phyloP scores from a whole-genome alignment of 2,113 vertebrate genomes.

The Nibea coibor region DNA sequence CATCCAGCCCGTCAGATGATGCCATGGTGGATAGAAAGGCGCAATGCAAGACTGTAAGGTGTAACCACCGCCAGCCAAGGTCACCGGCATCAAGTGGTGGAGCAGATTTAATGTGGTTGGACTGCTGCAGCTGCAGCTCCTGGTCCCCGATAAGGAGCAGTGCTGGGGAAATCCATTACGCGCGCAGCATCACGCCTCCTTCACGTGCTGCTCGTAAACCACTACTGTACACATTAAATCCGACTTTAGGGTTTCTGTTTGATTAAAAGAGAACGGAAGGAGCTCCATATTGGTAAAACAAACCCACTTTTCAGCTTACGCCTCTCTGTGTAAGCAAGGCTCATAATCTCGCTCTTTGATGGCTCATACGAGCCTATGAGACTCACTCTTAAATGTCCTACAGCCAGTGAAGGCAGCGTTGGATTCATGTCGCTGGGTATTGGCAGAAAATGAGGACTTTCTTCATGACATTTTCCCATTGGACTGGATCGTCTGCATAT shows the following conservation, averaged over 20 bases:
- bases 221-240: fast-evolving
- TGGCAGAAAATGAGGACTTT: constrained; percentile 20
- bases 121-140: constrained; percentile 72
- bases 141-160: constrained; percentile 62
- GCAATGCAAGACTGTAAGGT: constrained; percentile 65
- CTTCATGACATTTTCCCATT: constrained; percentile 9
- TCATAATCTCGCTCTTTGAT: background rate
- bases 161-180: constrained; percentile 75
- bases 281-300: no score
- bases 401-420: constrained; percentile 19
- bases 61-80: constrained; percentile 78
- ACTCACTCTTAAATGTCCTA: constrained; percentile 3
- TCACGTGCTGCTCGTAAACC: constrained; percentile 57
- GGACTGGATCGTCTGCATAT: background rate
- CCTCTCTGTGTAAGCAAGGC: background rate
- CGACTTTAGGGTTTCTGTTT: background rate
- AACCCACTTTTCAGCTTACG: no score
- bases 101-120: constrained; percentile 63
- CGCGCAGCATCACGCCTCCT: constrained; percentile 67
- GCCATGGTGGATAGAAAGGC: constrained; percentile 84
- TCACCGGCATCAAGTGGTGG: constrained; percentile 78
- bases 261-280: background rate
- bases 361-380: background rate
- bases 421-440: background rate
- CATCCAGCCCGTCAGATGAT: constrained; percentile 86